Conservation (phyloP, 2,797 vertebrate species). For the Spinus olivaceus region DNA sequence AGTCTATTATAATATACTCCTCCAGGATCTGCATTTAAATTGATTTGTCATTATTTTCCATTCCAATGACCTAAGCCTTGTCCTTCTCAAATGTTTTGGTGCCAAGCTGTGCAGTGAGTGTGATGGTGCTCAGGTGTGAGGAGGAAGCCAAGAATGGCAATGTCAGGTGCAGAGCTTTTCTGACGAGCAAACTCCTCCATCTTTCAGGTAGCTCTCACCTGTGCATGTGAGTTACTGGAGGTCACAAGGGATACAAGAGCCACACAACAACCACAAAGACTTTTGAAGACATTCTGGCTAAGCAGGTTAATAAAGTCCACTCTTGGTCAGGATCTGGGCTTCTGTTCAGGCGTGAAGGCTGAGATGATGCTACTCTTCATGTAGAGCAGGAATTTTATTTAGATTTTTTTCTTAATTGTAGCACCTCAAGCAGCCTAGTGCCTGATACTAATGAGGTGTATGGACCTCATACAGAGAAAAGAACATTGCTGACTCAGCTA, state of each 20-base stretch:
- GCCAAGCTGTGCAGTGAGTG: background rate
- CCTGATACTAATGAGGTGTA: background rate
- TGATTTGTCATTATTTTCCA: conserved; percentile 18
- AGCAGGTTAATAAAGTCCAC: background rate
- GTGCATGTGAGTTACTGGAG: background rate
- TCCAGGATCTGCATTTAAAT: conserved; percentile 20
- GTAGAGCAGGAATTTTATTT: background rate
- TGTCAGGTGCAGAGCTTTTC: background rate
- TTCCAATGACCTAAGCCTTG: background rate
- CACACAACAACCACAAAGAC: background rate
- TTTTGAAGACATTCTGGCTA: background rate
- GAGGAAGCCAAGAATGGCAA: background rate
- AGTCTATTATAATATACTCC: background rate
- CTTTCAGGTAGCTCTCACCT: background rate
- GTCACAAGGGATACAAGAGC: background rate
- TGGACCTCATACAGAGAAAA: background rate
- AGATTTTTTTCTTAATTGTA: background rate
- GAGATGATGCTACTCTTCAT: background rate
- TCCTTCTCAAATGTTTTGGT: background rate
- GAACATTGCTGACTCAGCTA: background rate
- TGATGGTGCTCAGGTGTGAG: background rate
- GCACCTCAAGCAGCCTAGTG: background rate
- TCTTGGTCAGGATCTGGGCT: background rate
- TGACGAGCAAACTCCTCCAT: background rate
- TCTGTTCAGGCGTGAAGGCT: background rate